Conservation (phyloP, 2,797 vertebrate species). For the Coluber constrictor region DNA sequence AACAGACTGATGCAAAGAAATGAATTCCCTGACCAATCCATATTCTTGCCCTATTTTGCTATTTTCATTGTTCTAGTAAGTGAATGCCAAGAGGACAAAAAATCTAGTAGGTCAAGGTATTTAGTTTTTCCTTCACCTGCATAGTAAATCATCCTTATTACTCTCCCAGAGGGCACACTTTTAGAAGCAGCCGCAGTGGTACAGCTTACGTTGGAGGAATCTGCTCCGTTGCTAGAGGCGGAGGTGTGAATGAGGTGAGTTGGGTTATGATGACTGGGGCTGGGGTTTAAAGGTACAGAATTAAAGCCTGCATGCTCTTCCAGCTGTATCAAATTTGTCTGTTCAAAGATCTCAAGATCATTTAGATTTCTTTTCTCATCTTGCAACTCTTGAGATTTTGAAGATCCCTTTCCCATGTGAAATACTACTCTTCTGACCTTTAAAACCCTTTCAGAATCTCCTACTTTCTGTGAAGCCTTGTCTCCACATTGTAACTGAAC, state of each 20-base stretch:
- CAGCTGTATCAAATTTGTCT: background rate
- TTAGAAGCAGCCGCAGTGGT: constrained; percentile 89
- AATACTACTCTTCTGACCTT: background rate
- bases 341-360: background rate
- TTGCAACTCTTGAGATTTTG: background rate
- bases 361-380: no score
- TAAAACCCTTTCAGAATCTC: background rate
- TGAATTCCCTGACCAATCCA: background rate
- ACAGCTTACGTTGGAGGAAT: constrained; percentile 87
- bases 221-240: constrained; percentile 79
- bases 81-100: background rate
- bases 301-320: background rate
- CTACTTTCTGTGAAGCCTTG: background rate
- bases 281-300: background rate
- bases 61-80: background rate
- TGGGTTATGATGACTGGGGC: background rate
- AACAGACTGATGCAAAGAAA: background rate
- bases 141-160: background rate
- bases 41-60: background rate
- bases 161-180: constrained; percentile 81
- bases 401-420: background rate
- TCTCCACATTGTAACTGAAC: background rate
- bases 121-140: background rate
- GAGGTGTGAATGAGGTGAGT: constrained; percentile 90
- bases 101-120: background rate